Evolutionary conservation across 35 echinoderm and acorn worm genomes (phyloP).

Genomic region (Apostichopus parvimensis): DNA sequence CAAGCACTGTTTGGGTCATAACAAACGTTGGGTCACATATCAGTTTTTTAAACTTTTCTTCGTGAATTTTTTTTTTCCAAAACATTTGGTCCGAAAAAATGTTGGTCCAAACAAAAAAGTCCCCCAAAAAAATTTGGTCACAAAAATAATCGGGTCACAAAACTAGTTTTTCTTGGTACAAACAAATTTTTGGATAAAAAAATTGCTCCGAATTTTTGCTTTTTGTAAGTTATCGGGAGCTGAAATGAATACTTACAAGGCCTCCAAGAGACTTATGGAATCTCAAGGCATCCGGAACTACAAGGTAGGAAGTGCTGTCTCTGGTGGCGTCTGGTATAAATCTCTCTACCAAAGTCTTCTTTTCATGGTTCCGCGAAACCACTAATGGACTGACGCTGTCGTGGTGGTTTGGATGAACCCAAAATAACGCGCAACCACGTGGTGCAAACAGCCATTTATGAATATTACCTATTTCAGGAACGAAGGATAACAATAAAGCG

Average conservation of each 20-base stretch:
- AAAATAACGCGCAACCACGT: conserved; percentile 50
- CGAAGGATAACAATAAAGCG: background rate
- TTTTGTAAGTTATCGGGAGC: too few relatives aligned
- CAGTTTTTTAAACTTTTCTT: too few relatives aligned
- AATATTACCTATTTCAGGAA: conserved; percentile 36
- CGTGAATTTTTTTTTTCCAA: too few relatives aligned
- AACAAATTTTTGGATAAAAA: too few relatives aligned
- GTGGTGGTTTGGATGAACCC: conserved; percentile 60
- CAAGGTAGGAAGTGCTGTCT: conserved; percentile 62
- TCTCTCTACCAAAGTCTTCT: conserved; percentile 48
- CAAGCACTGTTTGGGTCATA: too few relatives aligned
- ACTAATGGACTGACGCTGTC: conserved; percentile 45
- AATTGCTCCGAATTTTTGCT: too few relatives aligned
- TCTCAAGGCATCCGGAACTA: conserved; percentile 58
- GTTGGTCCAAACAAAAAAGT: too few relatives aligned
- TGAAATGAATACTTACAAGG: conserved; percentile 63
- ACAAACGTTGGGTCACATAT: too few relatives aligned
- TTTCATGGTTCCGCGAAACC: conserved; percentile 50
- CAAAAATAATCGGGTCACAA: too few relatives aligned
- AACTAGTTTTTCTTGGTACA: too few relatives aligned
- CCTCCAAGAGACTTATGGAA: conserved; percentile 78
- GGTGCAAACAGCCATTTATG: conserved; percentile 66
- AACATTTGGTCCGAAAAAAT: too few relatives aligned
- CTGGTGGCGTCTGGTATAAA: conserved; percentile 70
- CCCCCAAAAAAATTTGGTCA: too few relatives aligned